Percentiles rank a stretch among this genome's conserved stretches.
Conservation (phyloP, 1,140 invertebrate species). For the Nymphalis io region DNA sequence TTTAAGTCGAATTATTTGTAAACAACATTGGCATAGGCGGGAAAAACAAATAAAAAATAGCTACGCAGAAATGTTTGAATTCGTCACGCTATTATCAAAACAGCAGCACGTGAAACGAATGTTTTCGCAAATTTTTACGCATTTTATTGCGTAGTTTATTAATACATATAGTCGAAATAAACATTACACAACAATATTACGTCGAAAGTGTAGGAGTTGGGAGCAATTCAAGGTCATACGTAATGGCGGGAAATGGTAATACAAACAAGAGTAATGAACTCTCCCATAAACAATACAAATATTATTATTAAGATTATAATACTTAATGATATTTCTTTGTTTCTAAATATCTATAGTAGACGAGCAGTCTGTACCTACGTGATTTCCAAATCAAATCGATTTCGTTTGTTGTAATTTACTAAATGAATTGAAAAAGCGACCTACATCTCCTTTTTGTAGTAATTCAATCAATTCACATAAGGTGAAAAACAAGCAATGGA, state of each 20-base stretch:
- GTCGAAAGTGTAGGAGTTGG: slow-evolving; percentile 61
- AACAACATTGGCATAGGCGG: background rate
- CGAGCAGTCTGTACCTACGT: slow-evolving; percentile 46
- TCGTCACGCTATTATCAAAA: background rate
- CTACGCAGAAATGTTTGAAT: slow-evolving; percentile 4
- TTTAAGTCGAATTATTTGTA: no score
- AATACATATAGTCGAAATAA: slow-evolving; percentile 52
- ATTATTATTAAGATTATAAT: slow-evolving; percentile 11
- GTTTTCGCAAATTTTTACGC: slow-evolving; percentile 43
- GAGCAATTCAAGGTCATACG: slow-evolving; percentile 61
- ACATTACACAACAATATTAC: slow-evolving; percentile 65
- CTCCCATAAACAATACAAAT: slow-evolving; percentile 16
- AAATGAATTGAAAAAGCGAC: slow-evolving; percentile 3
- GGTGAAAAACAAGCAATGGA: slow-evolving; percentile 34
- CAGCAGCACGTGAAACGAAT: slow-evolving; percentile 24
- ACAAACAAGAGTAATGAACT: slow-evolving; percentile 32
- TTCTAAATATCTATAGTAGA: slow-evolving; percentile 40
- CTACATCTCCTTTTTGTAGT: slow-evolving; percentile 24
- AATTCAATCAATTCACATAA: background rate
- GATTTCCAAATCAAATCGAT: slow-evolving; percentile 17
- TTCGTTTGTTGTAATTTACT: slow-evolving; percentile 5
- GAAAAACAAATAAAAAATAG: background rate
- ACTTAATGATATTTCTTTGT: slow-evolving; percentile 36
- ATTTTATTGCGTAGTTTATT: slow-evolving; percentile 53
- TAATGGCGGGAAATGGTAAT: slow-evolving; percentile 60